A percentile compares a stretch with the other conserved stretches of the same genome.
phyloP scores from a whole-genome alignment of 1,140 invertebrate species.

The Pygmarrhopalites habei region DNA sequence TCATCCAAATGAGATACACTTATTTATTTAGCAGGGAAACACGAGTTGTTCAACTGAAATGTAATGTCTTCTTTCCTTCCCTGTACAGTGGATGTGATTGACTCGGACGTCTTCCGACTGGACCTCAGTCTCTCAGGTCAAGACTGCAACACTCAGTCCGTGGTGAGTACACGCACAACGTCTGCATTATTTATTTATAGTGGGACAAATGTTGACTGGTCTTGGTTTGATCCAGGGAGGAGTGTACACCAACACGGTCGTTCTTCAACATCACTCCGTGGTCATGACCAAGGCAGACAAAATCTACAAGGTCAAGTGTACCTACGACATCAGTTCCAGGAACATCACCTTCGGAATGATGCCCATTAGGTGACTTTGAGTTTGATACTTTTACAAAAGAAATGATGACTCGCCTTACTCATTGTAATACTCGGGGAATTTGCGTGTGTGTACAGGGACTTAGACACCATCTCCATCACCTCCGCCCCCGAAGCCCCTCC shows the following conservation, averaged over 20 bases:
- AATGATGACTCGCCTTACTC: too few species aligned
- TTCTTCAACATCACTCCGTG: constrained; percentile 89
- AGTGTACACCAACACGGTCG: constrained; percentile 88
- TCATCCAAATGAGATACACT: too few species aligned
- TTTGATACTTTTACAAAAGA: too few species aligned
- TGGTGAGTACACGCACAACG: constrained; percentile 53
- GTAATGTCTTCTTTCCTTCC: too few species aligned
- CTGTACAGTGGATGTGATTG: constrained; percentile 67
- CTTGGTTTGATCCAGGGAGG: constrained; percentile 61
- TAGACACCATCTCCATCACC: constrained; percentile 69
- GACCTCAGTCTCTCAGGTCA: constrained; percentile 88
- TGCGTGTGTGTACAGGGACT: too few species aligned
- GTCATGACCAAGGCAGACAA: constrained; percentile 96
- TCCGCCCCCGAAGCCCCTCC: constrained; percentile 88
- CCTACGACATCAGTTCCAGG: constrained; percentile 91
- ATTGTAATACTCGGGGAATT: too few species aligned
- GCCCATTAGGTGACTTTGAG: constrained; percentile 88
- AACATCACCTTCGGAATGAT: constrained; percentile 96
- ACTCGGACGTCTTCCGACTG: constrained; percentile 81
- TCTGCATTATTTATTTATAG: not conserved
- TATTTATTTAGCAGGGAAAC: too few species aligned
- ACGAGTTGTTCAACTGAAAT: too few species aligned
- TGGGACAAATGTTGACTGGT: not conserved
- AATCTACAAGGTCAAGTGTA: constrained; percentile 93
- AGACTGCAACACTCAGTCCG: constrained; percentile 87